These are phyloP conservation scores for Heteromyza rotundicornis DNA, from an alignment of 2,888 invertebrate species.

Conservation along the genomic window DNA sequence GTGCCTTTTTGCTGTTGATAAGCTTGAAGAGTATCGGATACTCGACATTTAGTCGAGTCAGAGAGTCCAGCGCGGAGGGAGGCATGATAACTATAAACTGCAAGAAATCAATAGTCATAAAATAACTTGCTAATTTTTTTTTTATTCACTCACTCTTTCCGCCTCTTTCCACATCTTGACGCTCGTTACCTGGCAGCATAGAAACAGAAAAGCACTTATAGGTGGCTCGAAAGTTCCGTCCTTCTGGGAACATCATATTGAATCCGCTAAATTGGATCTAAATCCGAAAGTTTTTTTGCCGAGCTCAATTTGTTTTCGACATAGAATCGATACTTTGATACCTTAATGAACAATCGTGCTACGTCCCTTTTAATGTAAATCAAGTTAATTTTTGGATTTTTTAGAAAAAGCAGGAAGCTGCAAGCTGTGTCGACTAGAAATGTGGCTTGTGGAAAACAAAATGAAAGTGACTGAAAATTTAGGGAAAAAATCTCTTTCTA, in stretches of 20 bases:
- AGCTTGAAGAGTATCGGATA: conserved; percentile 99
- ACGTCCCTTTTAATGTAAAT: too few relatives aligned
- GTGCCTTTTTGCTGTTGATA: conserved; percentile 82
- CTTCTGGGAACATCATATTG: conserved; percentile 86
- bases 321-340: too few relatives aligned
- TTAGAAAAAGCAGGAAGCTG: too few relatives aligned
- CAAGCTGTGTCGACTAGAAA: too few relatives aligned
- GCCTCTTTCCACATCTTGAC: conserved; percentile 93
- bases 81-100: conserved; percentile 98
- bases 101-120: too few relatives aligned
- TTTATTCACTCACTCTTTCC: conserved; percentile 81
- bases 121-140: conserved; percentile 9
- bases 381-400: too few relatives aligned
- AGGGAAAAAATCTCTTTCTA: too few relatives aligned
- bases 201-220: conserved; percentile 94
- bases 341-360: too few relatives aligned
- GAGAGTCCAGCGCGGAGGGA: conserved; percentile 90
- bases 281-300: conserved; percentile 1
- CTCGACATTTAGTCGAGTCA: conserved; percentile 91
- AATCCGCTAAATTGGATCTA: conserved; percentile 77
- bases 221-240: conserved; percentile 80
- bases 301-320: neutral
- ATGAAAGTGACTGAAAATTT: too few relatives aligned
- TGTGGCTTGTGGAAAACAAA: too few relatives aligned
- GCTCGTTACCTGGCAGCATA: conserved; percentile 92